Evolutionary conservation across 2,113 vertebrate genomes (phyloP).

Genomic region (Alces alces): DNA sequence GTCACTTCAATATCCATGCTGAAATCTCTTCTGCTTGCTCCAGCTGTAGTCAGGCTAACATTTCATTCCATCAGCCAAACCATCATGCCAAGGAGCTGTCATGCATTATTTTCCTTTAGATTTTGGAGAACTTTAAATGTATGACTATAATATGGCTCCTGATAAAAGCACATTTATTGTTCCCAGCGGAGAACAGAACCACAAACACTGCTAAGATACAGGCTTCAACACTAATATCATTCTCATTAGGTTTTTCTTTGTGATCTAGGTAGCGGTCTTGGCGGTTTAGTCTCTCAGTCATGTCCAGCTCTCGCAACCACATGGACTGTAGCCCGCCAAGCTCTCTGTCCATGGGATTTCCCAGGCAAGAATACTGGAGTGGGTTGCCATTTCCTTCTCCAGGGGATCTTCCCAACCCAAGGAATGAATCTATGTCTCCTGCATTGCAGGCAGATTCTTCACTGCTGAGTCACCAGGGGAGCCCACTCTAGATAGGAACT

Average conservation of each 20-base stretch:
- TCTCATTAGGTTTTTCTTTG: slow-evolving; percentile 19
- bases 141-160: neutral
- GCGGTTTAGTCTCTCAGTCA: neutral
- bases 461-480: neutral
- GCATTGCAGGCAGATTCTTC: neutral
- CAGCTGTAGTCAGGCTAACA: neutral
- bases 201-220: neutral
- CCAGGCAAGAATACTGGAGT: neutral
- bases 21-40: neutral
- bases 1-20: neutral
- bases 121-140: slow-evolving; percentile 41
- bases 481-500: neutral
- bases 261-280: neutral
- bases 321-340: neutral
- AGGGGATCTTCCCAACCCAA: neutral
- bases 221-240: neutral
- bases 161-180: slow-evolving; percentile 21
- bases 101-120: neutral
- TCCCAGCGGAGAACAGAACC: slow-evolving; percentile 10
- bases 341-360: neutral
- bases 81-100: neutral
- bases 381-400: neutral
- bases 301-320: neutral
- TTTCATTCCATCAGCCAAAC: neutral
- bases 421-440: neutral